Base-by-base conservation (phyloP, 2,888 invertebrate species). In the Caenorhabditis zanzibari region DNA sequence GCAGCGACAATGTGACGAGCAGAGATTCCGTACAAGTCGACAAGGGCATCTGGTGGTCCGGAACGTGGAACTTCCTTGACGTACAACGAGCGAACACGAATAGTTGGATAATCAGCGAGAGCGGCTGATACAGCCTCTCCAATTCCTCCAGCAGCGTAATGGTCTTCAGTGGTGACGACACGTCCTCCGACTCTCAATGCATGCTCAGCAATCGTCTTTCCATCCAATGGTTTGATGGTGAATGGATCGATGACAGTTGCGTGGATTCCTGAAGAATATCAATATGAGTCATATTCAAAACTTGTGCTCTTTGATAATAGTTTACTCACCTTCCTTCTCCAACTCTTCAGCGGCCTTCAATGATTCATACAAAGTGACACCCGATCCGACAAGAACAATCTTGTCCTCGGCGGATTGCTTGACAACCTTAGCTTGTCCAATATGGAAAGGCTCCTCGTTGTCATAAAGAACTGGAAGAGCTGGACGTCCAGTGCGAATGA, bases 101-200 rank as follows among this genome's bases (percentile, higher is more conserved):
- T 68, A 12, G 77, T 72, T 24, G 86, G 69, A 41, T 84, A 54
- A 49, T 89, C 88, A 47, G 86, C 82, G 47, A 88, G 77, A n/a
- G 85, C 88, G 58, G 87, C 71, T 14, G 84, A 77, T 9, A 88
- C 98, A 22, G 98, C 97, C 93, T 99, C 98, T 82, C 99, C 99
- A 74, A 99, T 92, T 69, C 99, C 99, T 85, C 99, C 96, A 95
- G 90, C 96, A 86, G 95, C 95, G 93, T 99, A 99, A 93, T 99
- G 99, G 93, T 99, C 99, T 93, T 99, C 99, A 0, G 98, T 97
- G 44, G 97, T 96, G 66, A 99, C 93, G 74, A 99, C 95, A 84
- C 94, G 94, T 54, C 92, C 92, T 61, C 91, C 92, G 41, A 85
- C 88, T 32, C 89, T 83, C 9, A 72, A 69, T 14, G 88, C 97